Percentiles rank a stretch among this genome's conserved stretches.
phyloP scores from a whole-genome alignment of 2,113 vertebrate species.

The Alces alces region DNA sequence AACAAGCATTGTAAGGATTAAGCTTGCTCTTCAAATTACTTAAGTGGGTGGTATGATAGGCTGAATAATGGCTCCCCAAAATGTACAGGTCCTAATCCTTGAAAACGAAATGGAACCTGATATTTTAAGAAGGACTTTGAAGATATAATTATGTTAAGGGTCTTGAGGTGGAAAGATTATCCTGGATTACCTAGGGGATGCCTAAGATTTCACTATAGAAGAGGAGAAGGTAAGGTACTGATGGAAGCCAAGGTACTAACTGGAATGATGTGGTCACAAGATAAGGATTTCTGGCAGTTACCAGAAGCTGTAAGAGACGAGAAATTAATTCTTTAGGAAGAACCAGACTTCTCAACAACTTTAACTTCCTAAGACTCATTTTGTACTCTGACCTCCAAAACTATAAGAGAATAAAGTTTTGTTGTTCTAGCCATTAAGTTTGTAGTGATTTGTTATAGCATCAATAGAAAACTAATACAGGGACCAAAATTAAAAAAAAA shows the following conservation, averaged over 20 bases:
- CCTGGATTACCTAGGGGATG: not conserved
- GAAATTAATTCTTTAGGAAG: not conserved
- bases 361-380: not conserved
- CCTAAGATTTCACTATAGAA: not conserved
- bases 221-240: not conserved
- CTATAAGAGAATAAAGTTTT: not conserved
- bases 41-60: not conserved
- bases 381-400: not conserved
- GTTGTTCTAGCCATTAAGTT: not conserved
- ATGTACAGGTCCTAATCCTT: not conserved
- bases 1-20: not conserved
- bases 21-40: not conserved
- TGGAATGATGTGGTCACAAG: not conserved
- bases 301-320: not conserved
- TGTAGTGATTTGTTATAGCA: not conserved
- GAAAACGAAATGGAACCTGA: not conserved
- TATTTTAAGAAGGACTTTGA: not conserved
- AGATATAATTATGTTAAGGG: not conserved
- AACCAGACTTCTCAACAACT: not conserved
- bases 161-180: not conserved
- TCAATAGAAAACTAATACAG: not conserved
- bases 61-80: not conserved
- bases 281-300: not conserved
- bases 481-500: not conserved
- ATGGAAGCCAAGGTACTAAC: not conserved